Evolutionary conservation across 2,888 invertebrate species (phyloP).

Genomic region (Oegoconia quadripuncta): DNA sequence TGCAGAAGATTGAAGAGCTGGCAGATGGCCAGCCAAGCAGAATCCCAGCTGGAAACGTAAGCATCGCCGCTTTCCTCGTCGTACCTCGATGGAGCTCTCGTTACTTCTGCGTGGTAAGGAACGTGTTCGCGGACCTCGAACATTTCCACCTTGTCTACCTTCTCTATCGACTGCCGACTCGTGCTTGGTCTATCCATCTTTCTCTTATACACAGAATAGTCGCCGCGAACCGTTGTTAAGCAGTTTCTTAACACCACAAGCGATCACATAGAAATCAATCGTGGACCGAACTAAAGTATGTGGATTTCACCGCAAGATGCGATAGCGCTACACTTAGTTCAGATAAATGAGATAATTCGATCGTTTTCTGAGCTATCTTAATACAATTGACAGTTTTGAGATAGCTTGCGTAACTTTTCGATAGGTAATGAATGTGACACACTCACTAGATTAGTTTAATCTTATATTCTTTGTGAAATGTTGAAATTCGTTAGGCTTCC

Average conservation of each 20-base stretch:
- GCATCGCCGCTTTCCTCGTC: constrained; percentile 62
- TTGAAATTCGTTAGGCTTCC: constrained; percentile 44
- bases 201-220: constrained; percentile 31
- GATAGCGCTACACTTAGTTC: constrained; percentile 27
- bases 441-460: constrained; percentile 50
- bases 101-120: constrained; percentile 67
- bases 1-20: constrained; percentile 66
- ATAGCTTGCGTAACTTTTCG: constrained; percentile 65
- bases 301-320: constrained; percentile 30
- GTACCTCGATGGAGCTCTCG: constrained; percentile 57
- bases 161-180: constrained; percentile 61
- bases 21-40: constrained; percentile 65
- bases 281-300: constrained; percentile 40
- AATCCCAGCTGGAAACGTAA: constrained; percentile 55
- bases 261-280: constrained; percentile 40
- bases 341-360: constrained; percentile 57
- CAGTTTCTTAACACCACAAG: constrained; percentile 14
- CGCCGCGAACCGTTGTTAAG: constrained; percentile 39
- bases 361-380: constrained; percentile 42
- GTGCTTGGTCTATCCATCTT: constrained; percentile 69
- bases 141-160: constrained; percentile 63
- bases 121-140: constrained; percentile 70
- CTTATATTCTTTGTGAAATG: constrained; percentile 39
- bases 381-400: constrained; percentile 57
- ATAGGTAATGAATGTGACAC: constrained; percentile 43